Evolutionary conservation across 2,797 vertebrate species (phyloP), one percentile per base, ranked within the genome.

Genomic region (Gymnothorax reevesii): DNA sequence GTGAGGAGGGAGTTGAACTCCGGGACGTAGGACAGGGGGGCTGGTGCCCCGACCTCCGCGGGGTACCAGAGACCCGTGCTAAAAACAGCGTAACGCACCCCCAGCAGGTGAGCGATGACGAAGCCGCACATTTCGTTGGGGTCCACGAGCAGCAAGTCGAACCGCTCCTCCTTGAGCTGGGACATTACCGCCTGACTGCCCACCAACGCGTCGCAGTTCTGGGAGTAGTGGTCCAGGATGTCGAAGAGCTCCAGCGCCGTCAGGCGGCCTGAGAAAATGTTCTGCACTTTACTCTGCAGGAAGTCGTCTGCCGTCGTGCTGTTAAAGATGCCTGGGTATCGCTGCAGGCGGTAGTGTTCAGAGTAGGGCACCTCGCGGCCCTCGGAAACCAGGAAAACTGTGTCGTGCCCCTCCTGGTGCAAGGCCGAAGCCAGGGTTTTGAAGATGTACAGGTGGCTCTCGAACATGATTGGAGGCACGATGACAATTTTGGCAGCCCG

Each of bases 121-220:
- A 99, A 99, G 87, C 99, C 99, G 89, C 99, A 99, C 98, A 99
- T 99, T 94, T 99, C 99, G 52, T 99, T 99, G 12, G 99, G 98
- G 94, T 99, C 99, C 84, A 99, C 98, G 54, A 99, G 96, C 89
- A 99, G 94, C 89, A 99, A 94, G 94, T 99, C 98, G 91, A 99
- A 99, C 54, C 95, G 93, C 85, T 98, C 97, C 85, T 95, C 95
- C 90, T 97, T 97, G 89, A 99, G 95, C 79, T 92, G 94, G 83
- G 89, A 94, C 92, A 99, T 97, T 57, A 99, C 95, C 86, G 96
- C 94, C 5, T 1, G 90, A 90, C 97, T 99, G 88, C 98, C 98
- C 15, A 99, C 97, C 0, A 99, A 96, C 90, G 97, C 95, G 82
- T 99, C 98, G 3, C 99, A 99, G 95, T 99, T 99, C 92, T 97